phyloP scores from a whole-genome alignment of 2,888 invertebrate genomes.

The Eristalis intricaria region DNA sequence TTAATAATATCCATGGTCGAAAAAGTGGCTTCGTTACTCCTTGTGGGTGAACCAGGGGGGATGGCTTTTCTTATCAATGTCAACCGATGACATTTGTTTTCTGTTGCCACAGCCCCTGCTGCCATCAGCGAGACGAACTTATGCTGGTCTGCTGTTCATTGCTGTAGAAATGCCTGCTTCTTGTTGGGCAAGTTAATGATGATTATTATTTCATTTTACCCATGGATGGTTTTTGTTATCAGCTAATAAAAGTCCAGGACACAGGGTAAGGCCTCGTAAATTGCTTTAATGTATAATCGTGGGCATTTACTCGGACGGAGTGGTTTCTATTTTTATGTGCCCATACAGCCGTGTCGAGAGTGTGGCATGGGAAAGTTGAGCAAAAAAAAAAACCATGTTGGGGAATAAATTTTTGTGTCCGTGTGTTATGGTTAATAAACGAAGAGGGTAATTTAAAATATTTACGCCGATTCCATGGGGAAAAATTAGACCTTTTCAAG shows the following conservation, averaged over 20 bases:
- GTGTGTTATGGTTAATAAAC: background rate
- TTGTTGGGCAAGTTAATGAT: slow-evolving; percentile 14
- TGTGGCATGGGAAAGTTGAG: background rate
- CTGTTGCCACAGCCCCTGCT: background rate
- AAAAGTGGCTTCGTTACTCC: slow-evolving; percentile 21
- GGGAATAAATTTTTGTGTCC: background rate
- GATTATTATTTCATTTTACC: slow-evolving; percentile 6
- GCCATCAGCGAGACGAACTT: background rate
- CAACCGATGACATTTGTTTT: slow-evolving; percentile 49
- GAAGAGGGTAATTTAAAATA: background rate
- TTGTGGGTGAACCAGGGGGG: background rate
- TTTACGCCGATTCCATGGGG: background rate
- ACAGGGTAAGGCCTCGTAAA: slow-evolving; percentile 6
- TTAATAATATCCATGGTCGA: slow-evolving; percentile 33
- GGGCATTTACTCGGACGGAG: background rate
- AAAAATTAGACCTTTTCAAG: background rate
- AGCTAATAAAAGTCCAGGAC: slow-evolving; percentile 21
- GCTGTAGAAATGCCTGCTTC: slow-evolving; percentile 10
- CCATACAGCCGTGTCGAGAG: background rate
- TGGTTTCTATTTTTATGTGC: background rate
- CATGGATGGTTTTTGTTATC: slow-evolving; percentile 30
- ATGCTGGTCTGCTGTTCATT: background rate
- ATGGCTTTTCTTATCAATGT: slow-evolving; percentile 46
- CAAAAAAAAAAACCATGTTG: background rate
- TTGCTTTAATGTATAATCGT: slow-evolving; percentile 1